Evolutionary conservation across 2,888 invertebrate species (phyloP).

Genomic region (Athalia circularis): DNA sequence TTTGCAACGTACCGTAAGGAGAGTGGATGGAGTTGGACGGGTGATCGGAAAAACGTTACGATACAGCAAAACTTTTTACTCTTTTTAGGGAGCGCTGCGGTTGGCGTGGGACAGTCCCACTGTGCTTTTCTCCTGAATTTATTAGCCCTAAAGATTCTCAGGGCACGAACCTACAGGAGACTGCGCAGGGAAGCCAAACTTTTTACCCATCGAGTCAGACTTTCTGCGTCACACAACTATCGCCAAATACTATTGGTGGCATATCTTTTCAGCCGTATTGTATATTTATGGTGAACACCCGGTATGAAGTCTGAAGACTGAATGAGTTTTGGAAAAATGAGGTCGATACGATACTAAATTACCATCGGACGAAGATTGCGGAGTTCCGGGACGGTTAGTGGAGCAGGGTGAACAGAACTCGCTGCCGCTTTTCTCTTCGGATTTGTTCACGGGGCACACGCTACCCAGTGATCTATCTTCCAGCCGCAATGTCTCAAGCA

Average conservation of each 20-base stretch:
- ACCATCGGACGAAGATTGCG: conserved; percentile 49
- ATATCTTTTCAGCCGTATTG: neutral
- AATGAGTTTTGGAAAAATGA: neutral
- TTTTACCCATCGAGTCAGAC: too few species aligned
- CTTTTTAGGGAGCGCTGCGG: conserved; percentile 9
- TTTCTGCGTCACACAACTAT: neutral
- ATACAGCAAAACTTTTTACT: conserved; percentile 30
- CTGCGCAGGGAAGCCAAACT: neutral
- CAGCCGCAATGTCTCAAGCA: conserved; percentile 45
- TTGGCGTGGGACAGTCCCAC: conserved; percentile 20
- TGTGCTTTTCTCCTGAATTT: conserved; percentile 18
- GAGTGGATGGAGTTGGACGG: conserved; percentile 6
- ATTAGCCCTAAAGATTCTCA: conserved; percentile 26
- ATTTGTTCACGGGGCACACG: conserved; percentile 48
- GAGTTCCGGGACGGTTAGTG: conserved; percentile 47
- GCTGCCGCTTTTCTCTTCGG: conserved; percentile 38
- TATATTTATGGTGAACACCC: neutral
- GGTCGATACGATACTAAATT: conserved; percentile 38
- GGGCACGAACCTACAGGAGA: neutral
- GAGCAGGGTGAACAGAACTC: conserved; percentile 18
- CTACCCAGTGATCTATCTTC: conserved; percentile 53
- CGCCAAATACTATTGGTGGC: neutral
- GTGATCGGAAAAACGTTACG: conserved; percentile 28
- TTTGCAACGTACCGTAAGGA: neutral
- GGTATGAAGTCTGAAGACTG: conserved; percentile 5